phyloP scores from a whole-genome alignment of 2,888 invertebrate species.

The Fragum fragum region DNA sequence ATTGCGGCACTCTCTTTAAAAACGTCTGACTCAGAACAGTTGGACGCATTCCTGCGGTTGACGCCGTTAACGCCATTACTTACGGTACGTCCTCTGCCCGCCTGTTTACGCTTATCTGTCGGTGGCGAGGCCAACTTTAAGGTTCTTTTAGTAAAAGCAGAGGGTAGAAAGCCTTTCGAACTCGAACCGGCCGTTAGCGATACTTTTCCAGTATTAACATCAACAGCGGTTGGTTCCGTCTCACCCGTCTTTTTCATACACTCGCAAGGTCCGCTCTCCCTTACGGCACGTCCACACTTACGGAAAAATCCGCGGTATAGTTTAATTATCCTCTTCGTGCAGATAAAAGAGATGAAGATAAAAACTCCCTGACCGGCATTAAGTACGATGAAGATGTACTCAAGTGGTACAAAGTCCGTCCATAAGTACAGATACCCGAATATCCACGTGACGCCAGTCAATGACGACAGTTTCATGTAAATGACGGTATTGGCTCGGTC shows the following conservation, averaged over 20 bases:
- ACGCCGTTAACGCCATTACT: background rate
- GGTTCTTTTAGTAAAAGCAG: background rate
- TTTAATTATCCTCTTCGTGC: conserved; percentile 57
- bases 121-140: background rate
- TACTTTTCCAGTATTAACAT: conserved; percentile 55
- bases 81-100: background rate
- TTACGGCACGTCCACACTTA: conserved; percentile 20
- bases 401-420: conserved; percentile 54
- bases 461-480: conserved; percentile 67
- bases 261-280: conserved; percentile 31
- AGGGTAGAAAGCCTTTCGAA: conserved; percentile 20
- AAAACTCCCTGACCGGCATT: conserved; percentile 69
- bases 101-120: background rate
- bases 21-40: conserved; percentile 16
- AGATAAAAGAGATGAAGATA: conserved; percentile 69
- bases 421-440: conserved; percentile 68
- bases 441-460: conserved; percentile 70
- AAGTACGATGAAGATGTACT: conserved; percentile 67
- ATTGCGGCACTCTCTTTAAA: conserved; percentile 36
- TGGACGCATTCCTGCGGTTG: background rate
- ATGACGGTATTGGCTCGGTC: conserved; percentile 64
- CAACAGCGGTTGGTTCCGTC: conserved; percentile 34
- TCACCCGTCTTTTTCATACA: conserved; percentile 26
- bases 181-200: conserved; percentile 50
- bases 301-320: conserved; percentile 55